Evolutionary conservation across 2,797 vertebrate species (phyloP), one percentile per base, ranked within the genome.

Genomic region (Lagocephalus sceleratus): DNA sequence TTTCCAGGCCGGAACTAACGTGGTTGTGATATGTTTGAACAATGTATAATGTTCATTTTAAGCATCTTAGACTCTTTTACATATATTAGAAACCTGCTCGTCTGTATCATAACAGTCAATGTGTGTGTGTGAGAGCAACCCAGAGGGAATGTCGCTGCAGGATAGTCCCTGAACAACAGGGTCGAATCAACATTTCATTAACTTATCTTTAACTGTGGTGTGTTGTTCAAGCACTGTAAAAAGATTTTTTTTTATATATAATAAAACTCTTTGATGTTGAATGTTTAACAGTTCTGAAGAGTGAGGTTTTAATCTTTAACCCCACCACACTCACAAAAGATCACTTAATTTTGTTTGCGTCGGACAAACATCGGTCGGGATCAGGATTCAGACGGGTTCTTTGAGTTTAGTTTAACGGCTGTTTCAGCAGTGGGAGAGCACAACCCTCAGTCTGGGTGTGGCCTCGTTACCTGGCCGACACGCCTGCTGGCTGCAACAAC

Each of bases 361-460:
- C 1, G 4, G 15, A 40, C 39, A 46, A 62, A 76, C 21, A 20
- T 39, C 1, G 9, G 9, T 40, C 38, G 8, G 51, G 42, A 51
- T 59, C 60, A 79, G 17, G 48, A 17, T 53, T 4, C 45, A 54
- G 23, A 55, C 20, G 1, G 51, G 50, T 53, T 50, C 40, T 45
- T 0, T 12, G 23, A 44, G 39, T 47, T 45, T 68, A 77, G 22
- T 74, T 56, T 38, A 51, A 15, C 21, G 3, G 38, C 20, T 1
- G 57, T 23, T 32, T 63, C 14, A 54, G 42, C 42, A 42, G 41
- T 50, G 17, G 20, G 22, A 35, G 32, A 25, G 23, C 52, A 47
- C 38, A 54, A 10, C 41, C 20, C 35, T 45, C 20, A 8, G 19
- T 5, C 47, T 17, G 14, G 51, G 47, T 47, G 66, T 55, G 51